phyloP scores from a whole-genome alignment of 2,113 vertebrate genomes.

The Alexandromys fortis region DNA sequence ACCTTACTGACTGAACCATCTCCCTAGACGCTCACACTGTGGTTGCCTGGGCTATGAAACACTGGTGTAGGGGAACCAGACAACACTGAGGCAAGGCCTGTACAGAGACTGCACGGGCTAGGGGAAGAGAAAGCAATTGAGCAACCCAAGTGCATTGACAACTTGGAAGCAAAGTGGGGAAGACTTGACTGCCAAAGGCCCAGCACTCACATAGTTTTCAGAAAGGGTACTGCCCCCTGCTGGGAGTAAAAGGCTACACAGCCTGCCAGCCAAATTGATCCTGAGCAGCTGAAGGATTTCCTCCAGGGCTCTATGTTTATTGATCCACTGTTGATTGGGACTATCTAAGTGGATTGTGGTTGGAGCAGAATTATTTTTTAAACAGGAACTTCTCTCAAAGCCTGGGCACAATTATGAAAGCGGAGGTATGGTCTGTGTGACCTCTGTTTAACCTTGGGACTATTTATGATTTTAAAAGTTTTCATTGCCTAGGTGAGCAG shows the following conservation, averaged over 20 bases:
- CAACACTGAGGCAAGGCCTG: background rate
- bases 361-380: background rate
- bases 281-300: background rate
- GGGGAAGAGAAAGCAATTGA: background rate
- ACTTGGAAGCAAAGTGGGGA: background rate
- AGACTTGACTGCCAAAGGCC: background rate
- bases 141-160: too few species aligned
- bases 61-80: background rate
- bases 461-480: slow-evolving; percentile 62
- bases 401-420: background rate
- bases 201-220: background rate
- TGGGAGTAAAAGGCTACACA: background rate
- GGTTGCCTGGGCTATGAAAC: background rate
- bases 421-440: background rate
- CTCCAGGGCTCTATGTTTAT: background rate
- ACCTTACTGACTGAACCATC: background rate
- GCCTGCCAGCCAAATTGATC: background rate
- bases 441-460: slow-evolving; percentile 56
- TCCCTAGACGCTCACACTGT: background rate
- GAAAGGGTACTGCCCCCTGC: background rate
- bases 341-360: background rate
- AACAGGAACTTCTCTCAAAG: slow-evolving; percentile 29
- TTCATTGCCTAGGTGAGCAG: slow-evolving; percentile 59
- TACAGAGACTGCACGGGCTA: background rate
- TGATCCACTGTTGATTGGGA: background rate